Percentiles rank a stretch among this genome's conserved stretches.
Conservation (phyloP, 2,113 vertebrate genomes). For the Xiphophorus couchianus region DNA sequence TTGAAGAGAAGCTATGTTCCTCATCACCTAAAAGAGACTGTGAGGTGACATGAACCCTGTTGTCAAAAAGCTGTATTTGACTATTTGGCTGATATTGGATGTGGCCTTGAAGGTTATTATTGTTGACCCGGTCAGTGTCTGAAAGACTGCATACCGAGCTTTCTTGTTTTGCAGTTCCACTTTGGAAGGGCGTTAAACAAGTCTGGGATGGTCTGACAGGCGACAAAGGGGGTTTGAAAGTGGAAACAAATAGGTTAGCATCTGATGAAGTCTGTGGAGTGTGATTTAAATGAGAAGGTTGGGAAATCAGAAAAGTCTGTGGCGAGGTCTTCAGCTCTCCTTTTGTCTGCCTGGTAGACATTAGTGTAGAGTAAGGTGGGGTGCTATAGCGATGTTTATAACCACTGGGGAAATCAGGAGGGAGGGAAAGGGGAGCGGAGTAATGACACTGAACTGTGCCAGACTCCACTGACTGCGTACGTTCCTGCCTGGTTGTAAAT, state of each 20-base stretch:
- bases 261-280: slow-evolving; percentile 5
- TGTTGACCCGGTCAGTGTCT: slow-evolving; percentile 26
- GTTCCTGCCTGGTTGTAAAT: slow-evolving; percentile 28
- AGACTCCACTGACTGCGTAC: slow-evolving; percentile 48
- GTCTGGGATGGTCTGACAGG: slow-evolving; percentile 3
- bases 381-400: slow-evolving; percentile 68
- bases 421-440: slow-evolving; percentile 54
- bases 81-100: slow-evolving; percentile 10
- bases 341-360: slow-evolving; percentile 59
- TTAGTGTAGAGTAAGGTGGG: slow-evolving; percentile 76
- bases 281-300: slow-evolving; percentile 26
- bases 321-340: slow-evolving; percentile 40
- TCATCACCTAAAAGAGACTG: slow-evolving; percentile 29
- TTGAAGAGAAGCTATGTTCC: slow-evolving; percentile 7
- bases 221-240: slow-evolving; percentile 12
- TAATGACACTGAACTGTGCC: slow-evolving; percentile 16
- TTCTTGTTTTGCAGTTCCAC: slow-evolving; percentile 14
- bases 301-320: slow-evolving; percentile 40
- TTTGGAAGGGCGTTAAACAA: slow-evolving; percentile 27
- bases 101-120: slow-evolving; percentile 11
- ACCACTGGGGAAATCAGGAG: slow-evolving; percentile 62
- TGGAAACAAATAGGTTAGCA: background rate
- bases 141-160: slow-evolving; percentile 17
- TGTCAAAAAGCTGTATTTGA: slow-evolving; percentile 51
- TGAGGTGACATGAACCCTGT: slow-evolving; percentile 51